Conservation (phyloP, 2,888 invertebrate species). For the Drosophila atripex region DNA sequence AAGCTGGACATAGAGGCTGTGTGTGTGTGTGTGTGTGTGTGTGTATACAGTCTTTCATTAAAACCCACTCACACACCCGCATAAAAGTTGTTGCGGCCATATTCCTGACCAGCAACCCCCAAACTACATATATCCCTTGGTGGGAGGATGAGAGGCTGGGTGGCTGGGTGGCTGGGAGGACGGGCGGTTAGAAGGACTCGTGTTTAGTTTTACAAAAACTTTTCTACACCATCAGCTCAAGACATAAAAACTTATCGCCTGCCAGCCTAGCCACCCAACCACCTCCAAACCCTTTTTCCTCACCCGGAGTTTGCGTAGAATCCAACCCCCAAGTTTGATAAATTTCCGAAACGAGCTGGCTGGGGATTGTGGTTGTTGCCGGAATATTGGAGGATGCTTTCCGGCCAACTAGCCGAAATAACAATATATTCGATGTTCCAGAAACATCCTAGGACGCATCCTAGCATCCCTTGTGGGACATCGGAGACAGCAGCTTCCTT, state of each 20-base stretch:
- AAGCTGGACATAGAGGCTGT: constrained; percentile 3
- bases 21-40: constrained; percentile 21
- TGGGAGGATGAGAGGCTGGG: not conserved
- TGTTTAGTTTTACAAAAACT: constrained; percentile 64
- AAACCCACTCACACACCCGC: constrained; percentile 59
- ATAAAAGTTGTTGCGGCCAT: constrained; percentile 73
- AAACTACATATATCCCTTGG: constrained; percentile 25
- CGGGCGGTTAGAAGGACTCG: constrained; percentile 13
- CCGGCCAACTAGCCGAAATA: constrained; percentile 7
- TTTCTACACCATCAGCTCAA: constrained; percentile 80
- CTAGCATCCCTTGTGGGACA: constrained; percentile 6
- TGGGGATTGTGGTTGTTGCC: constrained; percentile 26
- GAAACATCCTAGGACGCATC: constrained; percentile 1
- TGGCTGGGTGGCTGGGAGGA: constrained; percentile 12
- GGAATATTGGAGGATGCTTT: constrained; percentile 14
- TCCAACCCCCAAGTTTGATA: constrained; percentile 59
- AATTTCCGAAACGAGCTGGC: constrained; percentile 18
- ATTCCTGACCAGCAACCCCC: constrained; percentile 61
- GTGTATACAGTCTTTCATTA: constrained; percentile 56
- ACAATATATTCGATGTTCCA: not conserved
- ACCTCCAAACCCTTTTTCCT: constrained; percentile 1
- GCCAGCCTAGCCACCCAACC: constrained; percentile 29
- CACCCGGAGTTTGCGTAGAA: constrained; percentile 41
- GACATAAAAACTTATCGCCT: constrained; percentile 80
- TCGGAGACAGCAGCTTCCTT: constrained; percentile 52